Evolutionary conservation across 2,888 invertebrate genomes (phyloP).

Genomic region (Tholera decimalis): DNA sequence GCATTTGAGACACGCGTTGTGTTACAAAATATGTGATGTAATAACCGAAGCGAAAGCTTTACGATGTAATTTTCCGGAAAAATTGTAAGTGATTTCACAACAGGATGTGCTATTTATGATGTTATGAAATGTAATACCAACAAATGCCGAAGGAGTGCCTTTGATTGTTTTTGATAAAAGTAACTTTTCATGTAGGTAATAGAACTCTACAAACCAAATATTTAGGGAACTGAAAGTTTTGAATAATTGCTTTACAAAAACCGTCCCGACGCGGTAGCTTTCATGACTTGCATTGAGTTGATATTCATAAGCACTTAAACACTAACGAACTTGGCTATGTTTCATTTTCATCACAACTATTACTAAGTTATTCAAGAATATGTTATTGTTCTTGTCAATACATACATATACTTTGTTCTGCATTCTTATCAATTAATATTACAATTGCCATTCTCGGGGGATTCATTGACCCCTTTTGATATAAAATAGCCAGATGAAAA

Average conservation of each 20-base stretch:
- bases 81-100: constrained; percentile 70
- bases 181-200: neutral
- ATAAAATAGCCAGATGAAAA: constrained; percentile 78
- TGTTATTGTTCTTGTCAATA: neutral
- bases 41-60: constrained; percentile 73
- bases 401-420: neutral
- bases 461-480: constrained; percentile 68
- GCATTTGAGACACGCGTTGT: constrained; percentile 81
- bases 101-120: constrained; percentile 56
- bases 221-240: neutral
- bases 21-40: constrained; percentile 88
- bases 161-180: constrained; percentile 3
- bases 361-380: neutral
- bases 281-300: neutral
- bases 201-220: neutral
- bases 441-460: neutral
- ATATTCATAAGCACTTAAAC: constrained; percentile 5
- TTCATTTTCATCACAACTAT: neutral
- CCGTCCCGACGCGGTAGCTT: neutral
- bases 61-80: constrained; percentile 73
- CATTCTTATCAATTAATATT: neutral
- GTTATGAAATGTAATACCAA: constrained; percentile 45
- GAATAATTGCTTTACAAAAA: neutral
- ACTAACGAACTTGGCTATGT: neutral
- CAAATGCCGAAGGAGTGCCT: constrained; percentile 13